These are phyloP conservation scores for Holacanthella duospinosa DNA, from an alignment of 2,888 invertebrate species.

Conservation along the genomic window DNA sequence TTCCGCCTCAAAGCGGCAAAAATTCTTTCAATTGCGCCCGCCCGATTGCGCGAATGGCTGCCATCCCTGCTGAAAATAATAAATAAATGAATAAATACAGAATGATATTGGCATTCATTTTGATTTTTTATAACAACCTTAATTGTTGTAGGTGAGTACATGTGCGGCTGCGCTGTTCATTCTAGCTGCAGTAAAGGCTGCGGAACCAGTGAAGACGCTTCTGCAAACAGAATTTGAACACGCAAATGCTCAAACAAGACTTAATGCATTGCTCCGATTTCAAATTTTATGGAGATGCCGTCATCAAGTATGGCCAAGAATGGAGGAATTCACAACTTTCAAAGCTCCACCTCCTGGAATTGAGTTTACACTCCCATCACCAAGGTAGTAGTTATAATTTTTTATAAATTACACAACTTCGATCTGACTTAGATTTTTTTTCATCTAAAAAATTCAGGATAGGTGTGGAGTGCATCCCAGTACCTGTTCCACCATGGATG, in stretches of 20 bases:
- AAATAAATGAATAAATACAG: too few relatives aligned
- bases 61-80: too few relatives aligned
- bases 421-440: not conserved
- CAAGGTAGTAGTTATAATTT: constrained; percentile 50
- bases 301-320: constrained; percentile 97
- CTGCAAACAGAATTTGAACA: constrained; percentile 82
- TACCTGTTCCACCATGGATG: constrained; percentile 98
- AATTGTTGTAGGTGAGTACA: constrained; percentile 26
- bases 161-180: constrained; percentile 75
- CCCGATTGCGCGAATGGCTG: too few relatives aligned
- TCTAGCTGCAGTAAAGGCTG: constrained; percentile 81
- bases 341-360: constrained; percentile 99
- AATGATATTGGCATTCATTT: too few relatives aligned
- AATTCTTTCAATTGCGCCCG: too few relatives aligned
- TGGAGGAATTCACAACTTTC: constrained; percentile 94
- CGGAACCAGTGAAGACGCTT: constrained; percentile 75
- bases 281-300: constrained; percentile 93
- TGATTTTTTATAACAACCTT: not conserved
- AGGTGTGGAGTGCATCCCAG: constrained; percentile 84
- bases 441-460: constrained; percentile 50
- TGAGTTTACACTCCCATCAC: constrained; percentile 96
- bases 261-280: constrained; percentile 63
- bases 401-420: not conserved
- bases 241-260: constrained; percentile 66
- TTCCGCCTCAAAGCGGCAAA: too few relatives aligned